phyloP scores from a whole-genome alignment of 2,797 vertebrate genomes.

The Phalloptychus januarius region DNA sequence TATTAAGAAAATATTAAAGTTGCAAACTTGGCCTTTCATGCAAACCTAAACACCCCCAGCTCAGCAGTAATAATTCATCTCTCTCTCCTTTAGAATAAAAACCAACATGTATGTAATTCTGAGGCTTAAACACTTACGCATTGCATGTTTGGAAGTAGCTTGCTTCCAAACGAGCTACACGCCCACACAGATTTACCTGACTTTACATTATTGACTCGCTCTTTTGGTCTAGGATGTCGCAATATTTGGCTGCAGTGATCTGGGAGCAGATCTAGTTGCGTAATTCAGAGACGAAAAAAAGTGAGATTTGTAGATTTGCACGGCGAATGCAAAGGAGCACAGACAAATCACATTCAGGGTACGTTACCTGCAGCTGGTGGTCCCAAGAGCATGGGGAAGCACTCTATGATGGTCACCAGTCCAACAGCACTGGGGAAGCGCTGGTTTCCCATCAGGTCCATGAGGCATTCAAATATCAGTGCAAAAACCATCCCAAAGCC shows the following conservation, averaged over 20 bases:
- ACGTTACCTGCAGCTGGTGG: slow-evolving; percentile 84
- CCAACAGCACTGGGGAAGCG: slow-evolving; percentile 83
- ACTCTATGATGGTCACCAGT: slow-evolving; percentile 85
- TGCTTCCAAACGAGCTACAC: not conserved
- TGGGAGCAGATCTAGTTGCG: slow-evolving; percentile 15
- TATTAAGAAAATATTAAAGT: no score
- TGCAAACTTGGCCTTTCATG: not conserved
- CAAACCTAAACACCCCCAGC: not conserved
- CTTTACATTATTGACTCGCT: slow-evolving; percentile 10
- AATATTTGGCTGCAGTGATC: not conserved
- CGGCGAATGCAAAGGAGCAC: not conserved
- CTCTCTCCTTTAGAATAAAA: not conserved
- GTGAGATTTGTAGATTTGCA: no score
- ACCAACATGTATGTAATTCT: not conserved
- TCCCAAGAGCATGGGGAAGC: slow-evolving; percentile 83
- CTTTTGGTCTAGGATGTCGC: not conserved
- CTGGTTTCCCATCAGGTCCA: slow-evolving; percentile 83
- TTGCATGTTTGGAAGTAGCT: not conserved
- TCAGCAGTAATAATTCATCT: not conserved
- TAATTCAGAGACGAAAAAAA: slow-evolving; percentile 3
- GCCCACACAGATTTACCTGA: not conserved
- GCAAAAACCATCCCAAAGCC: slow-evolving; percentile 85
- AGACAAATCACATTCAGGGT: slow-evolving; percentile 3
- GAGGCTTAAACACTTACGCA: not conserved
- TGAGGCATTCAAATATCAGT: slow-evolving; percentile 86